Base-by-base conservation (phyloP, 2,113 vertebrate species). In the Sminthopsis crassicaudata region DNA sequence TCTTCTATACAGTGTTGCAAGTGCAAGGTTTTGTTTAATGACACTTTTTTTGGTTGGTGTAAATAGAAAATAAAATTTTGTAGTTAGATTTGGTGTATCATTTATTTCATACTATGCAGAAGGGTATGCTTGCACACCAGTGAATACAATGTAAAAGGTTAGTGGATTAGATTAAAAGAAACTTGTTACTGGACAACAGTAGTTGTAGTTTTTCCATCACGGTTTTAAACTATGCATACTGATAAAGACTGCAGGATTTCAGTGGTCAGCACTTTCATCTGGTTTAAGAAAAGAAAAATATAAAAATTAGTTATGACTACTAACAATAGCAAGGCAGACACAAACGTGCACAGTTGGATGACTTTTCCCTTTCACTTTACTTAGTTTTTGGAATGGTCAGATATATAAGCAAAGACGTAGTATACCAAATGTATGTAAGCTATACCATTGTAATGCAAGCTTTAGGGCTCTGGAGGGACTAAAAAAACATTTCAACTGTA, bases 61-160 rank as follows among this genome's bases (percentile, higher is more conserved):
- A 98, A 98, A 99, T 99, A 98, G 93, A 97, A 95, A 98, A 98
- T 98, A 99, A 98, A 97, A n/a, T 97, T 98, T 98, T 98, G 94
- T 98, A 98, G 96, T 98, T 90, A 92, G 94, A 97, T 76, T 97
- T 93, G 90, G 97, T 97, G 97, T 97, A 76, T 97, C 95, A 60
- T 97, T 98, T 98, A 97, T 97, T 98, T 94, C 92, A 55, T 96
- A 55, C 96, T 96, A 92, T 95, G 93, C 91, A 95, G 97, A 96
- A 96, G 96, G 93, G 94, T 53, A 95, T 92, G 92, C 96, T 97
- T 97, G 97, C 97, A 97, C 97, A 97, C 88, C 88, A 90, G 92
- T 96, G 91, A 96, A 23, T 97, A 91, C 93, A 95, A 90, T 90
- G 92, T 57, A 96, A 92, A 97, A 94, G 52, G 22, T 96, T 95